These are phyloP conservation scores for Bradypus variegatus DNA, from an alignment of 2,797 vertebrate genomes.

Conservation along the genomic window DNA sequence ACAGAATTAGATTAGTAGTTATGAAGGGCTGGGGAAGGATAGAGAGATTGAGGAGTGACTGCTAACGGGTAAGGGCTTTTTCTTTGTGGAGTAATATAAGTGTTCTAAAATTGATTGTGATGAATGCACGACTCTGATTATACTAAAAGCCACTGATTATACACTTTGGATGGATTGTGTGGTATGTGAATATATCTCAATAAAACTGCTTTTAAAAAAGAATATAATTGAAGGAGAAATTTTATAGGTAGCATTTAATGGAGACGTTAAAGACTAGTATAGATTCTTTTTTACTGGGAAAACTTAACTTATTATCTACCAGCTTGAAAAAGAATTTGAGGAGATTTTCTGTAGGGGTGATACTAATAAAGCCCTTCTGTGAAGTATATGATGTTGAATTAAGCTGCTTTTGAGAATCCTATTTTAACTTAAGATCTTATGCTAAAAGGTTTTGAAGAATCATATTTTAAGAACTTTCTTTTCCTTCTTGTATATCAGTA, in stretches of 20 bases:
- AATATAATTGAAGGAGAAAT: neutral
- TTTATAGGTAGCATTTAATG: conserved; percentile 21
- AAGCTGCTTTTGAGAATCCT: neutral
- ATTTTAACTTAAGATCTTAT: neutral
- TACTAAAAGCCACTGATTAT: no score
- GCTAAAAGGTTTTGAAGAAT: neutral
- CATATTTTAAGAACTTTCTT: conserved; percentile 23
- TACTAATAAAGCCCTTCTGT: neutral
- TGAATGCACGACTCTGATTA: no score
- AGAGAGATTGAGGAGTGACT: no score
- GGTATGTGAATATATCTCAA: no score
- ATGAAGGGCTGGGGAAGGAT: no score
- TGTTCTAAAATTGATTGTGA: no score
- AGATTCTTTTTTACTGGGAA: conserved; percentile 27
- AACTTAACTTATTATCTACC: neutral
- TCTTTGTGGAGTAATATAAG: no score
- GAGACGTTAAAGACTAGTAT: neutral
- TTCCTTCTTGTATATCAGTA: conserved; percentile 60
- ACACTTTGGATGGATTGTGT: no score
- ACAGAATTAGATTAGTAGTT: no score
- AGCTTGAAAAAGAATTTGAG: conserved; percentile 23
- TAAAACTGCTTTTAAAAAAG: neutral
- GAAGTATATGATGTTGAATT: neutral
- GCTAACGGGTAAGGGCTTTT: no score
- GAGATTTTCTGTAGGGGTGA: conserved; percentile 31